Base-by-base conservation (phyloP, 2,113 vertebrate genomes). In the Casuarius casuarius region DNA sequence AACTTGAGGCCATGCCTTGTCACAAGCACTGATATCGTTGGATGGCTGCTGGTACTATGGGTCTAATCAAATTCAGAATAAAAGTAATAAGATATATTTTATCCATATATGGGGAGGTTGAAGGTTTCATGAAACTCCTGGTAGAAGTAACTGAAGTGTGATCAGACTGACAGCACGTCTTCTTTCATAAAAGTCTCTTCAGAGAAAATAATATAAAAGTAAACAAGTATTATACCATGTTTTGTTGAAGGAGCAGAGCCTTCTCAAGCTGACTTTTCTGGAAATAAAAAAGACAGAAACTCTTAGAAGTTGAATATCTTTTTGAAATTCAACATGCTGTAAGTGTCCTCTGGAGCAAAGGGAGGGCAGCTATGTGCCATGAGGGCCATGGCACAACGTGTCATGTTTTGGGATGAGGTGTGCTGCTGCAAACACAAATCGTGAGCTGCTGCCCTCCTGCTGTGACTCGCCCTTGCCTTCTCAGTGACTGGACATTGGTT, bases 331-430 rank as follows among this genome's bases (percentile, higher is more conserved):
- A 52, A 2, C 40, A n/a, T 73, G 26, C 56, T 63, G 33, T 19
- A 49, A 51, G 54, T 16, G 38, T 72, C 31, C 40, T 62, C 2
- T 7, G 29, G 25, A 52, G 9, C 33, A 42, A 68, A 40, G 42
- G 28, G 62, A 65, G 25, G 65, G 29, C 18, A 81, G 20, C 9
- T 0, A 0, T 58, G 20, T 42, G 22, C 49, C 10, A 7, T 22
- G 33, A 40, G 80, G 61, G 48, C 58, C 5, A 4, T 16, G 42
- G 46, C 28, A 67, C 51, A 33, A 56, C 0, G 0, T 42, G n/a
- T 33, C 1, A 2, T 58, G 52, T 20, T 35, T 63, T 0, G 1
- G 12, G 22, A 22, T 42, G 65, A 63, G 40, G 42, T 4, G 1
- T 25, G 23, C 18, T 11, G 7, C 7, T 40, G 31, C 23, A 72